These are phyloP conservation scores for Alces alces DNA, from an alignment of 2,113 vertebrate genomes.

Conservation along the genomic window DNA sequence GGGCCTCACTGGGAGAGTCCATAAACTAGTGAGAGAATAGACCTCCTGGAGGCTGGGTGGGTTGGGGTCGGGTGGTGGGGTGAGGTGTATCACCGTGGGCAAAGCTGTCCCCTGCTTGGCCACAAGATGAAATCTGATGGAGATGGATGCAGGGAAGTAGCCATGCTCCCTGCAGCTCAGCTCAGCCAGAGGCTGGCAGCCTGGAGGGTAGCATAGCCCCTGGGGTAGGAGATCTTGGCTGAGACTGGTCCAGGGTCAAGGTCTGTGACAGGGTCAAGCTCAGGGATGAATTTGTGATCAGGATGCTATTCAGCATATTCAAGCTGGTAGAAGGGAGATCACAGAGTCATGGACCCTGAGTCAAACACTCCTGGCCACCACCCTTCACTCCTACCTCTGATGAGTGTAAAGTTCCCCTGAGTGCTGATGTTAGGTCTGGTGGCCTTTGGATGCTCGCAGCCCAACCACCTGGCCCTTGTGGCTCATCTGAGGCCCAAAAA, in stretches of 20 bases:
- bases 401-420: background rate
- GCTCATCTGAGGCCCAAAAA: background rate
- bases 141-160: background rate
- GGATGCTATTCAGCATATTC: background rate
- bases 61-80: background rate
- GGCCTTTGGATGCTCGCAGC: background rate
- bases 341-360: background rate
- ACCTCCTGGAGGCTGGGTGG: background rate
- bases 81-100: background rate
- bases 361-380: background rate
- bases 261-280: conserved; percentile 43
- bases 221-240: background rate
- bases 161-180: background rate
- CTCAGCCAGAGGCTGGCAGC: background rate
- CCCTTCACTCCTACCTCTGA: background rate
- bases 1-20: background rate
- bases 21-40: background rate
- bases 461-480: background rate
- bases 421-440: background rate
- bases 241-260: background rate
- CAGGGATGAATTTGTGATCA: background rate
- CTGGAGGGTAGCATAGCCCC: background rate
- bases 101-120: background rate
- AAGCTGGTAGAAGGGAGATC: background rate
- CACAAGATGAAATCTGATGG: background rate